Evolutionary conservation across 1,140 invertebrate genomes (phyloP), one percentile per base, ranked within the genome.

Genomic region (Gonatopus flavifemur): DNA sequence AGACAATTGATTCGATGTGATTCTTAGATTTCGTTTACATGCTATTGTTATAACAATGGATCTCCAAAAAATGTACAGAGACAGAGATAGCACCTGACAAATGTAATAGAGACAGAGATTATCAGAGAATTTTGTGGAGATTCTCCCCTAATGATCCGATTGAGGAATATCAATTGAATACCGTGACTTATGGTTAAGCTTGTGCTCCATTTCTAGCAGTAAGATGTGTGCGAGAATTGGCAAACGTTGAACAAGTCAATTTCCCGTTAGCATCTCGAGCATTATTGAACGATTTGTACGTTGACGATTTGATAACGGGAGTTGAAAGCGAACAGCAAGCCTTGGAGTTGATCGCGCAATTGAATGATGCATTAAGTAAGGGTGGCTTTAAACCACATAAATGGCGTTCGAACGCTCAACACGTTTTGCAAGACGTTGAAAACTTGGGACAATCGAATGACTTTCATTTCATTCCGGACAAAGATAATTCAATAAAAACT

Each of bases 131-230:
- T 15, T n/a, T 71, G 3, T 74, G 74, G 67, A 13, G 60, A 32
- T 9, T 28, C 1, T 8, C 24, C 3, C 38, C 19, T 0, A 19
- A 40, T n/a, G 18, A 64, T 33, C 20, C 48, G 3, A 40, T 71
- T 8, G 33, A 39, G 28, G 52, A 37, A 20, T 78, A 24, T 57
- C 52, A 47, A 25, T 35, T 78, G 5, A 57, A 36, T 7, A 74
- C 66, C 2, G 62, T 76, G 6, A 76, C 74, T 0, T 79, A 71
- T 50, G 74, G 76, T 6, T 68, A 64, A 37, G 25, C 56, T 3
- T 52, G 46, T 12, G 62, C 64, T 16, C 59, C 69, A 5, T 76
- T 57, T 55, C 39, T 66, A 24, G 69, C 44, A 0, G 37, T 47
- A 8, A 33, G 33, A 16, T 16, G 22, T 25, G 21, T 65, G 1